Conservation (phyloP, 2,113 vertebrate species). For the Naja naja region DNA sequence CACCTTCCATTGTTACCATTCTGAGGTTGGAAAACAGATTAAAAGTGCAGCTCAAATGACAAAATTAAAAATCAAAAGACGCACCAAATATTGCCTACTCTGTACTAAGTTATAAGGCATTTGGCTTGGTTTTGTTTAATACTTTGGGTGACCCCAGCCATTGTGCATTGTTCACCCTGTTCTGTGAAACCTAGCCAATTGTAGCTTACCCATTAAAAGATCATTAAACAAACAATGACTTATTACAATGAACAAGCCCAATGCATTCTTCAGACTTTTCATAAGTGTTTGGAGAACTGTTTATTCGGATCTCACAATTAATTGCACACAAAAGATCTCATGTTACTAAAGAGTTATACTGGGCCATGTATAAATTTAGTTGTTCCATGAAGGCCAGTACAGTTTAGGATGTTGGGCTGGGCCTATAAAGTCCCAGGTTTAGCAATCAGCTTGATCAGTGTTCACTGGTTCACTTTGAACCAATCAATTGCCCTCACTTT, state of each 20-base stretch:
- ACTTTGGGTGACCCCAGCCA: neutral
- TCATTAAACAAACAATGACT: neutral
- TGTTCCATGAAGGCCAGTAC: neutral
- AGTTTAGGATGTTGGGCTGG: neutral
- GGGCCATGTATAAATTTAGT: neutral
- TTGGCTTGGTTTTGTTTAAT: neutral
- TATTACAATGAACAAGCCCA: neutral
- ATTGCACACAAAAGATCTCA: neutral
- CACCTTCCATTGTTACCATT: neutral
- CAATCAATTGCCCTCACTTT: neutral
- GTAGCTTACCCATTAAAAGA: neutral
- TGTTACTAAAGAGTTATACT: neutral
- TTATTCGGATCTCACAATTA: neutral
- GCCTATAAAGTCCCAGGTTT: neutral
- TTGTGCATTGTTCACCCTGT: neutral
- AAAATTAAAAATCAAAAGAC: neutral
- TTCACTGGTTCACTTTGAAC: neutral
- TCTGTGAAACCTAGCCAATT: neutral
- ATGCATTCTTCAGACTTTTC: neutral
- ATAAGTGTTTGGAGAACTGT: neutral
- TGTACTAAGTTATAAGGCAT: neutral
- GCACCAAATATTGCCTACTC: neutral
- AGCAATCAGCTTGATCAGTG: neutral
- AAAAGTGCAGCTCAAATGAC: neutral
- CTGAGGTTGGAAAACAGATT: neutral